A percentile compares a stretch with the other conserved stretches of the same genome.
Evolutionary conservation across 2,888 invertebrate species (phyloP).

Genomic region (Dicycla oo): DNA sequence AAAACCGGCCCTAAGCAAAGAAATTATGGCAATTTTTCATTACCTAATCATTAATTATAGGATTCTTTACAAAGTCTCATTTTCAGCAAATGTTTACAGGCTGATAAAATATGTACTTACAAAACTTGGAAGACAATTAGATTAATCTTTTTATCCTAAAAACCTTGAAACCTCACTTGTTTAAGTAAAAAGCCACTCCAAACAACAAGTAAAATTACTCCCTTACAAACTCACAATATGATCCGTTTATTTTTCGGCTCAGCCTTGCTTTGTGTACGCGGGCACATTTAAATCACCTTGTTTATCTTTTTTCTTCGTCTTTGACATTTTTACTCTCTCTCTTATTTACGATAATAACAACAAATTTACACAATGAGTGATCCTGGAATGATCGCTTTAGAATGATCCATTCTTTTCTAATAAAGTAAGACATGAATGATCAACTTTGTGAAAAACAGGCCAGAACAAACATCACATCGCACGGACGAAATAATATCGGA

Average conservation of each 20-base stretch:
- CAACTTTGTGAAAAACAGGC: background rate
- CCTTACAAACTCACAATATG: constrained; percentile 18
- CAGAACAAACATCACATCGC: background rate
- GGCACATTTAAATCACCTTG: constrained; percentile 47
- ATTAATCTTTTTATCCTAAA: constrained; percentile 21
- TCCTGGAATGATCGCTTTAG: background rate
- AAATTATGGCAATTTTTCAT: background rate
- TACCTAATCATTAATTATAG: background rate
- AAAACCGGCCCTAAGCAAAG: background rate
- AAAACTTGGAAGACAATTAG: constrained; percentile 6
- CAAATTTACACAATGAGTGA: constrained; percentile 6
- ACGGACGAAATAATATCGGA: background rate
- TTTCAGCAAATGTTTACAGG: background rate
- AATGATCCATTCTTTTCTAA: background rate
- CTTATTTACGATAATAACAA: constrained; percentile 31
- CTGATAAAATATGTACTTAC: constrained; percentile 5
- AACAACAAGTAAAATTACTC: constrained; percentile 49
- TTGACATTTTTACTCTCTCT: constrained; percentile 23
- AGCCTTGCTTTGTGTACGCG: constrained; percentile 43
- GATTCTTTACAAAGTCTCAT: background rate
- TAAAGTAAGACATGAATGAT: background rate
- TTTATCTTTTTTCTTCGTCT: constrained; percentile 42
- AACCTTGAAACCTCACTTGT: constrained; percentile 22
- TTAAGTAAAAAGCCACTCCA: constrained; percentile 23
- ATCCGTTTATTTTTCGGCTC: constrained; percentile 54